Evolutionary conservation across 2,797 vertebrate genomes (phyloP).

Genomic region (Chromis chromis): DNA sequence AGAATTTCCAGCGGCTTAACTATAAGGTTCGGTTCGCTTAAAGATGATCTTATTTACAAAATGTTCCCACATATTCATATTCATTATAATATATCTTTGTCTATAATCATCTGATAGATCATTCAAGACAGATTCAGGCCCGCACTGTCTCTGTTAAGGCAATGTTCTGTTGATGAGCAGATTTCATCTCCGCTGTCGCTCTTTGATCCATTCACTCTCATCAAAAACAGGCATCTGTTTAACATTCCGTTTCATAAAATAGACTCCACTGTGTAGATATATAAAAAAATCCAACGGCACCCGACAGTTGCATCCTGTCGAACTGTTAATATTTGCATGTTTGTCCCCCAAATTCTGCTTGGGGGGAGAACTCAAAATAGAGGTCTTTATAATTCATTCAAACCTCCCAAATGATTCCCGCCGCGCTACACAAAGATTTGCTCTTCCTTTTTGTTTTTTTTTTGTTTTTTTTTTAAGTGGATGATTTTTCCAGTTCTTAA

Average conservation of each 20-base stretch:
- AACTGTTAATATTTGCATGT: slow-evolving; percentile 67
- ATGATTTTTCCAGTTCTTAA: slow-evolving; percentile 89
- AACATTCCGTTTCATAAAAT: slow-evolving; percentile 79
- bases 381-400: slow-evolving; percentile 60
- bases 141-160: slow-evolving; percentile 97
- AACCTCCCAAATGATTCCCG: slow-evolving; percentile 19
- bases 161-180: slow-evolving; percentile 93
- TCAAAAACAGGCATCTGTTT: slow-evolving; percentile 85
- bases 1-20: slow-evolving; percentile 83
- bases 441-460: slow-evolving; percentile 71
- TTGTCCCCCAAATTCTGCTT: slow-evolving; percentile 38
- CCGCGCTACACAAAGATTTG: slow-evolving; percentile 80
- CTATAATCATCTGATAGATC: slow-evolving; percentile 78
- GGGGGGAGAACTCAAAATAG: slow-evolving; percentile 30
- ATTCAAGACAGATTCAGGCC: slow-evolving; percentile 90
- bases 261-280: slow-evolving; percentile 81
- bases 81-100: slow-evolving; percentile 80
- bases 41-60: slow-evolving; percentile 95
- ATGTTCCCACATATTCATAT: slow-evolving; percentile 85
- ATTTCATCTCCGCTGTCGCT: slow-evolving; percentile 78
- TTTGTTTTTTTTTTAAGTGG: slow-evolving; percentile 77
- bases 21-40: slow-evolving; percentile 82
- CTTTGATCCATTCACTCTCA: slow-evolving; percentile 82
- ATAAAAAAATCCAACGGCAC: slow-evolving; percentile 81
- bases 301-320: slow-evolving; percentile 59